These are phyloP conservation scores for Limnodromus scolopaceus DNA, from an alignment of 2,797 vertebrate species.

Conservation along the genomic window DNA sequence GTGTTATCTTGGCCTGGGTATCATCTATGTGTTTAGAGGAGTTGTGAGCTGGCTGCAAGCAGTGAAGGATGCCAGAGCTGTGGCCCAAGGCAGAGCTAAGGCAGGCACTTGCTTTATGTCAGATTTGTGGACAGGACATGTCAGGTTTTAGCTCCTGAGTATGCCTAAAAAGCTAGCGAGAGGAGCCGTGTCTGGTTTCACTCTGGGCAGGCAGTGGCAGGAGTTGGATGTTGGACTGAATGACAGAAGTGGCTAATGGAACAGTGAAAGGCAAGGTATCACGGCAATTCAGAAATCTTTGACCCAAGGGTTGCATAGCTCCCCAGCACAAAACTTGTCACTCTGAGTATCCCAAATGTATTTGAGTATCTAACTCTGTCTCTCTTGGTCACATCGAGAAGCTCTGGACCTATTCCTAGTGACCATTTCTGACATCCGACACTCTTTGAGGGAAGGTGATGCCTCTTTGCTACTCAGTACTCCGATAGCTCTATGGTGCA, in stretches of 20 bases:
- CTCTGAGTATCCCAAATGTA: background rate
- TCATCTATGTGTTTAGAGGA: background rate
- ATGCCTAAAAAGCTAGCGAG: background rate
- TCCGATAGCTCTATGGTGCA: background rate
- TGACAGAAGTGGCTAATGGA: accelerated
- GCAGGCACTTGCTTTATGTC: background rate
- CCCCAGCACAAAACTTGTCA: background rate
- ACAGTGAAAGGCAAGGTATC: background rate
- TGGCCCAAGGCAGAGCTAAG: background rate
- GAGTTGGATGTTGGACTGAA: background rate
- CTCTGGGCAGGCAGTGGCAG: background rate
- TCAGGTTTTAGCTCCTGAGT: background rate
- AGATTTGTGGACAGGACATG: background rate
- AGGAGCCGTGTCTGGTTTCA: background rate
- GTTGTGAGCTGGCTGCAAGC: background rate
- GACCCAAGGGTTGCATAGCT: background rate
- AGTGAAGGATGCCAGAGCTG: background rate
- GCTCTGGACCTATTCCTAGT: background rate
- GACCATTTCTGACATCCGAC: background rate
- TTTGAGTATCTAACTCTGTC: background rate
- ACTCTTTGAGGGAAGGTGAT: background rate
- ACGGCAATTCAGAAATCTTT: background rate
- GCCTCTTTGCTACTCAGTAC: background rate
- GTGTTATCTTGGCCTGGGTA: accelerated
- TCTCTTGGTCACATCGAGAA: background rate